phyloP scores from a whole-genome alignment of 2,797 vertebrate genomes.

The Champsocephalus esox region DNA sequence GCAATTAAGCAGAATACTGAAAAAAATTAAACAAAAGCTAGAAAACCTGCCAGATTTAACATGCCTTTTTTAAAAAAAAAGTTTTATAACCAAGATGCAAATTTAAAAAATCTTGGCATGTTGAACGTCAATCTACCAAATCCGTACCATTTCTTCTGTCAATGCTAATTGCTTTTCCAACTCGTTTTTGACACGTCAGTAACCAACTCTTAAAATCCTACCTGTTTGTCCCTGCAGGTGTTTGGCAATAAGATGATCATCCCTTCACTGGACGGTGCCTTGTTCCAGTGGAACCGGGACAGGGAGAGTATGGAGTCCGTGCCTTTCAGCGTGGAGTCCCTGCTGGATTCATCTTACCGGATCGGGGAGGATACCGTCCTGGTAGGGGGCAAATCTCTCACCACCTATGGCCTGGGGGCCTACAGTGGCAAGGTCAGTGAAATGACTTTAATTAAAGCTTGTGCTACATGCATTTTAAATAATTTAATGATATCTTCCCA shows the following conservation, averaged over 20 bases:
- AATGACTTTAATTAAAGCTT: not conserved
- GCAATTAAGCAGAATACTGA: too few relatives aligned
- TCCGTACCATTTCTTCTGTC: not conserved
- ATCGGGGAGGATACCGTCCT: conserved; percentile 96
- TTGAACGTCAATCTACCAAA: too few relatives aligned
- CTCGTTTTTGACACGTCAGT: not conserved
- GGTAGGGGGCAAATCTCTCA: conserved; percentile 96
- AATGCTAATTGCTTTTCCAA: not conserved
- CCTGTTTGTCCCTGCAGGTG: conserved; percentile 81
- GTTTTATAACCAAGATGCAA: too few relatives aligned
- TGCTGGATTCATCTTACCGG: conserved; percentile 96
- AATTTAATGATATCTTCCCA: not conserved
- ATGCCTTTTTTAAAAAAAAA: too few relatives aligned
- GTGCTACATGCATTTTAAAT: not conserved
- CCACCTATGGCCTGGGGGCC: conserved; percentile 94
- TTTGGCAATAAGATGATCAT: conserved; percentile 99
- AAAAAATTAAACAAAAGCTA: too few relatives aligned
- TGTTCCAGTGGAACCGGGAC: conserved; percentile 99
- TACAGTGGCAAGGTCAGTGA: conserved; percentile 95
- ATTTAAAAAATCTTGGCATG: too few relatives aligned
- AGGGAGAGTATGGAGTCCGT: conserved; percentile 97
- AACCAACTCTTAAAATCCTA: not conserved
- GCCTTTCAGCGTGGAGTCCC: conserved; percentile 97
- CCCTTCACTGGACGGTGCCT: conserved; percentile 96
- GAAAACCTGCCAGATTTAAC: too few relatives aligned